Evolutionary conservation across 2,888 invertebrate genomes (phyloP), one percentile per base, ranked within the genome.

Genomic region (Apodemia zela): DNA sequence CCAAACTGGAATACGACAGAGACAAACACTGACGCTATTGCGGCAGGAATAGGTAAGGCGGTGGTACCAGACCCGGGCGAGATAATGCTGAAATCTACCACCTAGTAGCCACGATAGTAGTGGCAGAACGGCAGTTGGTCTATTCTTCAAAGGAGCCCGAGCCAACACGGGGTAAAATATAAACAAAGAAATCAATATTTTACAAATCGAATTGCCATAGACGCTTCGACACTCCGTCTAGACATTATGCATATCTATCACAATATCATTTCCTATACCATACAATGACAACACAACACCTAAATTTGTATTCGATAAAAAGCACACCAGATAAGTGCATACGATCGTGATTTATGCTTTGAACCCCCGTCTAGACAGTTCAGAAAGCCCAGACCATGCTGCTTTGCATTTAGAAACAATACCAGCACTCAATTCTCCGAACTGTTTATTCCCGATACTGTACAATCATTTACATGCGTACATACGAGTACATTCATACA

Each of bases 321-420:
- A 54, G 18, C 25, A 21, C 18, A 15, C 25, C 15, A 54, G 25
- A 54, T 54, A 54, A 29, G 29, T 15, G 25, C 61, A 59, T 49
- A 54, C 42, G 13, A 35, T 42, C 7, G 62, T 63, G 61, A 61
- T 62, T 63, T 60, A 63, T 59, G 60, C 58, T 29, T 21, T 63
- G 59, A 68, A 66, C 66, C 65, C 67, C 68, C 63, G 75, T 75
- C 75, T 76, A 76, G 76, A 74, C 75, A 71, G 73, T 68, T 71
- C 71, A 72, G 71, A 75, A 75, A 76, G 73, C 75, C 72, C 68
- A 63, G 67, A 59, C 66, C 65, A 68, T 69, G 68, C 62, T 66
- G 66, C 64, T 70, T 61, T 60, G 64, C 54, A 61, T 65, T 45
- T 60, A 21, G 13, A 62, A 62, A 63, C 54, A 65, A 25, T 54